phyloP scores from a whole-genome alignment of 2,888 invertebrate genomes.

The Plusia festucae region DNA sequence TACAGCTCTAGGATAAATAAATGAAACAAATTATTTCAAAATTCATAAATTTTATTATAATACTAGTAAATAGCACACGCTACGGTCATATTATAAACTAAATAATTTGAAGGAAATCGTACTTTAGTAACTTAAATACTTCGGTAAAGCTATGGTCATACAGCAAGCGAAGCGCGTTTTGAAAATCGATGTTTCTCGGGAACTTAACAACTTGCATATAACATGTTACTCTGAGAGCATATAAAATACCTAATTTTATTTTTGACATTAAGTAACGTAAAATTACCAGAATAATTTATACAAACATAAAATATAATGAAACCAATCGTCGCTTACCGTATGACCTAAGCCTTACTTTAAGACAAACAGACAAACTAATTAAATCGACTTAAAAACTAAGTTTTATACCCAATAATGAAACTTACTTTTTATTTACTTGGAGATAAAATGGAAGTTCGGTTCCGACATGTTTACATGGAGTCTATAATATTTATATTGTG shows the following conservation, averaged over 20 bases:
- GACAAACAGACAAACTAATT: background rate
- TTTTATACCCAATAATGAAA: background rate
- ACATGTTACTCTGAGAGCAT: background rate
- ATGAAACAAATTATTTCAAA: background rate
- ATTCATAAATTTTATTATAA: constrained; percentile 11
- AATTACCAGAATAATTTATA: background rate
- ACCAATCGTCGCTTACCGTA: background rate
- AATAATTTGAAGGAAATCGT: constrained; percentile 12
- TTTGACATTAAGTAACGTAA: too few species aligned
- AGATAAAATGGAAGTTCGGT: background rate
- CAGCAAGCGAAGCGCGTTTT: background rate
- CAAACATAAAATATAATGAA: background rate
- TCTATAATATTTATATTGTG: background rate
- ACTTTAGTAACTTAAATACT: background rate
- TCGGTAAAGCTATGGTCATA: background rate
- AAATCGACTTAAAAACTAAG: constrained; percentile 4
- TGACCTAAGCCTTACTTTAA: background rate
- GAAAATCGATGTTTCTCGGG: too few species aligned
- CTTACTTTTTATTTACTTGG: background rate
- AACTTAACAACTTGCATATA: too few species aligned
- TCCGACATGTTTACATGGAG: background rate
- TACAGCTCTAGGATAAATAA: too few species aligned
- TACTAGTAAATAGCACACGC: constrained; percentile 20
- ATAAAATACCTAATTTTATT: too few species aligned
- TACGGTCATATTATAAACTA: constrained; percentile 15